Conservation (phyloP, 2,113 vertebrate species). For the Amazona guildingii region DNA sequence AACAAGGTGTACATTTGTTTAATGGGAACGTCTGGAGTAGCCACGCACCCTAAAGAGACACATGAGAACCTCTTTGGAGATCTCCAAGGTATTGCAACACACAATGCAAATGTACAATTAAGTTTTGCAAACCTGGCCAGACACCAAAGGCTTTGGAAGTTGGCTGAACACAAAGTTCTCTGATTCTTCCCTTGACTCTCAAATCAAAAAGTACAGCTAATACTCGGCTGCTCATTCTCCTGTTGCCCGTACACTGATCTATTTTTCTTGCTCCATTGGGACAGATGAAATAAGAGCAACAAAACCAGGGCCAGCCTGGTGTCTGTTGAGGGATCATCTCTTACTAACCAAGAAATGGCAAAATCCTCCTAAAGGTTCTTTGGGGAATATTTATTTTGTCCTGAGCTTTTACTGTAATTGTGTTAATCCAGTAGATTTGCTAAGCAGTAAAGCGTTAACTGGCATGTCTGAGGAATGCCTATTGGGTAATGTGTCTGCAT, state of each 20-base stretch:
- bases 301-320: not conserved
- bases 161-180: conserved; percentile 59
- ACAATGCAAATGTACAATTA: conserved; percentile 2
- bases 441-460: conserved; percentile 43
- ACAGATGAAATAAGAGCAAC: conserved; percentile 26
- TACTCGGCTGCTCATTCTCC: not conserved
- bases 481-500: conserved; percentile 23
- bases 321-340: conserved; percentile 58
- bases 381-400: conserved; percentile 41
- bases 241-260: not conserved
- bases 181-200: not conserved
- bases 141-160: conserved; percentile 30
- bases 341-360: conserved; percentile 57
- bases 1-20: not conserved
- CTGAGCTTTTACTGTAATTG: conserved; percentile 1
- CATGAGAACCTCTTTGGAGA: not conserved
- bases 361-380: conserved; percentile 39
- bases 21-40: not conserved
- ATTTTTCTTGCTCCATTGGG: conserved; percentile 30
- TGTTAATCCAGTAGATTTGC: conserved; percentile 55
- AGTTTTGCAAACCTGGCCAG: conserved; percentile 35
- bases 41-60: not conserved
- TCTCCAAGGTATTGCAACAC: conserved; percentile 17
- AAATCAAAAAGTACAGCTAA: conserved; percentile 37
- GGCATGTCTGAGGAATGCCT: conserved; percentile 31